A percentile compares a stretch with the other conserved stretches of the same genome.
Conservation (phyloP, 2,113 vertebrate genomes). For the Burhinus oedicnemus region DNA sequence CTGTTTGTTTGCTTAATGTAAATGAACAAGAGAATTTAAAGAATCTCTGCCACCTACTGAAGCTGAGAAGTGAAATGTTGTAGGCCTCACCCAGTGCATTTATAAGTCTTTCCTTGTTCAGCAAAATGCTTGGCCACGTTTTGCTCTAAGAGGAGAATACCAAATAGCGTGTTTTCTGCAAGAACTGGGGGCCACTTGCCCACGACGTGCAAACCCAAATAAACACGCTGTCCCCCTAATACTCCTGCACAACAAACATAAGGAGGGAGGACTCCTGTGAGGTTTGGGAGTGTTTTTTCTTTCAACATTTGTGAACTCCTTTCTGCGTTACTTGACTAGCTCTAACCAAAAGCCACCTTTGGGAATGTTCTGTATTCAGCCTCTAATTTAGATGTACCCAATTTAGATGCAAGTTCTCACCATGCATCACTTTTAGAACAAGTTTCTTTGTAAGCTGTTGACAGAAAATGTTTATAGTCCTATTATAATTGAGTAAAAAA, state of each 20-base stretch:
- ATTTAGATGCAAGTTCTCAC: constrained; percentile 58
- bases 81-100: neutral
- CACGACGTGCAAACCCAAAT: neutral
- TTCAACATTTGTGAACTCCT: constrained; percentile 9
- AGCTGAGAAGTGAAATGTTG: neutral
- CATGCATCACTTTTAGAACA: constrained; percentile 42
- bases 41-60: constrained; percentile 22
- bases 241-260: neutral
- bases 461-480: constrained; percentile 58
- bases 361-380: constrained; percentile 33
- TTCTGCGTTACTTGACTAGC: neutral
- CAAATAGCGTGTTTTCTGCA: neutral
- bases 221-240: neutral
- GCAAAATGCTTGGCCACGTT: neutral
- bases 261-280: neutral
- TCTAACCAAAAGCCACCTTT: constrained; percentile 46
- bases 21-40: constrained; percentile 47
- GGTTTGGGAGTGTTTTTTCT: neutral
- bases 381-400: constrained; percentile 32
- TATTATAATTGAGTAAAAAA: constrained; percentile 28
- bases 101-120: constrained; percentile 4
- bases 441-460: constrained; percentile 55
- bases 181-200: neutral
- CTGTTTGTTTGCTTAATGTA: constrained; percentile 53
- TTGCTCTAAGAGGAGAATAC: neutral